Conservation (phyloP, 2,113 vertebrate species). For the Microtus oregoni region DNA sequence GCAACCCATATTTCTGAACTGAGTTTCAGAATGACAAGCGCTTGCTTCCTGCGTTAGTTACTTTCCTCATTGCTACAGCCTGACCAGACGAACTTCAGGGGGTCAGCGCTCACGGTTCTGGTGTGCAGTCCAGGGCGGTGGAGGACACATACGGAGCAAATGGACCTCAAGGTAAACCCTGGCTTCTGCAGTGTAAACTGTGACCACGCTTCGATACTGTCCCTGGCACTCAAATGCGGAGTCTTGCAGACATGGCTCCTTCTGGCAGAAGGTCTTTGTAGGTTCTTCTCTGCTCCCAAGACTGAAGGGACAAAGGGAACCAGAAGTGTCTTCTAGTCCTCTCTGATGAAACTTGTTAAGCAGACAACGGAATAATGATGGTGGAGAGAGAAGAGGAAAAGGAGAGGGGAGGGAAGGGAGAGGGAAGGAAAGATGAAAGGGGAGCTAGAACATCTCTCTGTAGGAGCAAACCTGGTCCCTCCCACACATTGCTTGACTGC, state of each 20-base stretch:
- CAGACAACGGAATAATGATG: neutral
- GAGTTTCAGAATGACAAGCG: neutral
- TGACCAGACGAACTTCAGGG: neutral
- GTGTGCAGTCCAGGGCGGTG: accelerated
- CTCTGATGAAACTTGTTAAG: neutral
- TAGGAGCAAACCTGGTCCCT: neutral
- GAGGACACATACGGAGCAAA: neutral
- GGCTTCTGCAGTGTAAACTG: too few relatives aligned
- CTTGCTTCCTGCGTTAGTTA: neutral
- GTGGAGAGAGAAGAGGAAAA: neutral
- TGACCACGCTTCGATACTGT: accelerated
- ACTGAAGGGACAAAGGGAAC: neutral
- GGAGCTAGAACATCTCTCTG: neutral
- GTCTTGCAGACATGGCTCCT: neutral
- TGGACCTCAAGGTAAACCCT: too few relatives aligned
- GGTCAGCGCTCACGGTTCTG: neutral
- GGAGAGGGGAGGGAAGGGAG: too few relatives aligned
- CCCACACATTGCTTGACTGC: neutral
- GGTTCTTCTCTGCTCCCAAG: neutral
- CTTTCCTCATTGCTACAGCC: neutral
- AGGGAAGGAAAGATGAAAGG: neutral
- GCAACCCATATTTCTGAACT: neutral
- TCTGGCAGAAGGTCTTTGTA: too few relatives aligned
- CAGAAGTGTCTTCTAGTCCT: neutral
- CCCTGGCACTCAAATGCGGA: accelerated